Base-by-base conservation (phyloP, 2,113 vertebrate species). In the Pagrus major region DNA sequence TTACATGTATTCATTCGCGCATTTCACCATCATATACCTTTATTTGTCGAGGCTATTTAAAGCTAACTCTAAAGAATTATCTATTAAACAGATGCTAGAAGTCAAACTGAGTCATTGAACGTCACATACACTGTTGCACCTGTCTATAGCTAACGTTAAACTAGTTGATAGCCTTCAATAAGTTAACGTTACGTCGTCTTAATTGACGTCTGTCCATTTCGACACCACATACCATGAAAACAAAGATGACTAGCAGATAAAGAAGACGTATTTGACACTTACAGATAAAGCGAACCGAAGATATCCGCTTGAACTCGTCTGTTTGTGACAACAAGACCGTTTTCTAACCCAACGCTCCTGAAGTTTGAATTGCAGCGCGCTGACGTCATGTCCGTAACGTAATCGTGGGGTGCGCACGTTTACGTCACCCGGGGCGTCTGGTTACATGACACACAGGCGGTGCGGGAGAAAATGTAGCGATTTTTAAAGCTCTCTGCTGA, bases 301-400 rank as follows among this genome's bases (percentile, higher is more conserved):
- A 8, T 35, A 47, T 21, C 12, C 27, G 1, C 9, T 29, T 3
- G 27, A 69, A 67, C 27, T 4, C 1, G 21, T 29, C 25, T 1
- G 42, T 66, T 4, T 18, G 39, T 33, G 15, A 31, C 54, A 61
- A 68, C 58, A 44, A 67, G 52, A 68, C 83, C 64, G 81, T 82
- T 87, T 75, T 21, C 63, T 5, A 21, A 39, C 39, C 54, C 1
- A 29, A 71, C 79, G 60, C 39, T 93, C 91, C 90, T 90, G 64
- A 82, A 91, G 77, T 93, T 93, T 93, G 92, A 93, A 93, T 90
- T 77, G 23, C 52, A 47, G 87, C 90, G 90, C 86, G 77, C 5
- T 84, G 42, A 86, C 92, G 90, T 92, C 87, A 93, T 9, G 0
- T 86, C 83, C 81, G 59, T 21, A 42, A 70, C 2, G 49, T 7